Base-by-base conservation (phyloP, 2,113 vertebrate species). In the Cepphus grylle region DNA sequence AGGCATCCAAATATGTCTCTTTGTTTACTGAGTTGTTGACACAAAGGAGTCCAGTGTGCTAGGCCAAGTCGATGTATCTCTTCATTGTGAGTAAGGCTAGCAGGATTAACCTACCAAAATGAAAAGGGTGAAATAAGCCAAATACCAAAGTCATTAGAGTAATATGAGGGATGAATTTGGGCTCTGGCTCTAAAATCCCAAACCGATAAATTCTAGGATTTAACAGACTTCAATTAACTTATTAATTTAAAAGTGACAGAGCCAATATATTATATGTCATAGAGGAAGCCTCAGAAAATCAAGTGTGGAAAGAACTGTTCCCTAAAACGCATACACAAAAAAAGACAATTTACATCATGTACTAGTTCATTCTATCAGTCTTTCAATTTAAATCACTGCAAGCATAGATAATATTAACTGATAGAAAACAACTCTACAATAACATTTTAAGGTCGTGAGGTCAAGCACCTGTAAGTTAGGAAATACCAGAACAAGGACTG, bases 61-160 rank as follows among this genome's bases (percentile, higher is more conserved):
- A 59, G 29, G 58, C 42, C 81, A 92, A 77, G 81, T 42, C 0
- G 2, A 42, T 61, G 43, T 49, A 69, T 73, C 85, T 90, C 67
- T 73, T 92, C 71, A n/a, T 77, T 76, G 61, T 36, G 49, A 91
- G 59, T 45, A 81, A 81, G 66, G 49, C 90, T 77, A 87, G 66
- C 20, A 82, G 78, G 62, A 95, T 90, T 94, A 94, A 77, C 66
- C 78, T 91, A 82, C 87, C 71, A 88, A 94, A 96, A 95, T 65
- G 66, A 94, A 94, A 93, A 53, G 63, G 38, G 42, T 93, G 76
- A 53, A 92, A 86, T 82, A 90, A 96, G 65, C 62, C 82, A 93
- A 86, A 73, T 74, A 86, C 61, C 81, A 66, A 81, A 56, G 71
- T 69, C 79, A 92, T 80, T 88, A 83, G 32, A 90, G 61, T 86